Evolutionary conservation across 30 jellyfish, hydroid and myxozoan species (phyloP), one percentile per base, ranked within the genome.

Genomic region (Aurelia sp.): DNA sequence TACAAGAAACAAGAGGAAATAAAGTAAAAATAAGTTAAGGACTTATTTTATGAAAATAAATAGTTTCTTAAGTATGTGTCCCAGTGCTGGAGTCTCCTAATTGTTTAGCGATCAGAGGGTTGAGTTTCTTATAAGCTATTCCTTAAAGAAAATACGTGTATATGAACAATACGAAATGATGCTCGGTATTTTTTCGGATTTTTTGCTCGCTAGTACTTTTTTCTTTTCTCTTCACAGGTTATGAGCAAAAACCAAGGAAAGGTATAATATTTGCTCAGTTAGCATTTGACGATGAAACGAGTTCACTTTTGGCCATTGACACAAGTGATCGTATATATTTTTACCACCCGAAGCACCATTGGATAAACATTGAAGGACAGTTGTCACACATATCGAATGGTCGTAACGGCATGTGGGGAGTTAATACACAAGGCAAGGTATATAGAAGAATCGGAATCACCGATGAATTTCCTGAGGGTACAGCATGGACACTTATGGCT

Each of bases 401-500:
- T 30, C 21, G 37, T 11, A 63, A 81, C 70, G 84, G 90, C 2
- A 44, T 81, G 16, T 81, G 90, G 90, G 90, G 83, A 3, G 83
- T 51, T 27, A 74, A 66, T 51, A 19, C 9, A 16, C 1, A 22
- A 11, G 63, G 78, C 23, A 13, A 60, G 50, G 40, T 63, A 1
- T 66, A 12, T 11, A 15, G 19, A 30, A 52, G 89, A 30, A 15
- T 10, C 20, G 89, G 89, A 16, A 27, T 78, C 6, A 63, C 31
- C 62, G 72, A 48, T 1, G 52, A 12, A 20, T 17, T 41, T 44
- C 89, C 81, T n/a, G 71, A 55, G 11, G 89, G 89, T 53, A 33
- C 80, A 9, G 52, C n/a, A 4, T 78, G 89, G 86, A 11, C 2
- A 3, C 37, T 9, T 10, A 69, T 58, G 64, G 12, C 8, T 4